A percentile compares a stretch with the other conserved stretches of the same genome.
These are phyloP conservation scores for Sebastes variabilis DNA, from an alignment of 2,797 vertebrate species.

Conservation along the genomic window DNA sequence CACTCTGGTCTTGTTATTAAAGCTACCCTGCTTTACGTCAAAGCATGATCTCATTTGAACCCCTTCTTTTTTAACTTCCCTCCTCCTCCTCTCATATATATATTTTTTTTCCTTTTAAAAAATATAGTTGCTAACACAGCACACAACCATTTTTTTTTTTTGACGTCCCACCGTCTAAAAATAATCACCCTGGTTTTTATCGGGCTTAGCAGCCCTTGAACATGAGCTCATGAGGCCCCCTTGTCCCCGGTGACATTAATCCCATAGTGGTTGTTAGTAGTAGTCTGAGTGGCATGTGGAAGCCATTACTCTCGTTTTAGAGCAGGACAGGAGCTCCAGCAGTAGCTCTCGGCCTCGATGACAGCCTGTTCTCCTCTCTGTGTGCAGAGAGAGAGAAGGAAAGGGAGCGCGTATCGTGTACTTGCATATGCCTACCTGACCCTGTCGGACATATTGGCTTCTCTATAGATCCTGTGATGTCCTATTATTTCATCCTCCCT, in stretches of 20 bases:
- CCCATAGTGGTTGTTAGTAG: conserved; percentile 76
- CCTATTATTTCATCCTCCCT: conserved; percentile 28
- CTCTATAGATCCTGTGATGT: conserved; percentile 41
- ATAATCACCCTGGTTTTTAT: conserved; percentile 75
- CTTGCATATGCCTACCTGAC: conserved; percentile 51
- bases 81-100: conserved; percentile 34
- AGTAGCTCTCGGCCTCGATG: conserved; percentile 62
- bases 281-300: conserved; percentile 82
- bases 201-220: conserved; percentile 71
- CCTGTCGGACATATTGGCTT: conserved; percentile 40
- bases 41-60: conserved; percentile 78
- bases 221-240: conserved; percentile 78
- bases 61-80: conserved; percentile 58
- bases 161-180: conserved; percentile 66
- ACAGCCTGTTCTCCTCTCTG: conserved; percentile 51
- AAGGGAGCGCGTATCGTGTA: conserved; percentile 33
- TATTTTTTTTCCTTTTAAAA: conserved; percentile 50
- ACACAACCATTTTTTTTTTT: conserved; percentile 60
- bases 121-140: conserved; percentile 63
- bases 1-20: conserved; percentile 73
- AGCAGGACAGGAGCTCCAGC: conserved; percentile 66
- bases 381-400: conserved; percentile 15
- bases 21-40: conserved; percentile 70
- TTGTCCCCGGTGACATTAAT: conserved; percentile 78
- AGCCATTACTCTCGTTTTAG: conserved; percentile 83